Evolutionary conservation across 2,797 vertebrate genomes (phyloP), one percentile per base, ranked within the genome.

Genomic region (Neopelma chrysocephalum): DNA sequence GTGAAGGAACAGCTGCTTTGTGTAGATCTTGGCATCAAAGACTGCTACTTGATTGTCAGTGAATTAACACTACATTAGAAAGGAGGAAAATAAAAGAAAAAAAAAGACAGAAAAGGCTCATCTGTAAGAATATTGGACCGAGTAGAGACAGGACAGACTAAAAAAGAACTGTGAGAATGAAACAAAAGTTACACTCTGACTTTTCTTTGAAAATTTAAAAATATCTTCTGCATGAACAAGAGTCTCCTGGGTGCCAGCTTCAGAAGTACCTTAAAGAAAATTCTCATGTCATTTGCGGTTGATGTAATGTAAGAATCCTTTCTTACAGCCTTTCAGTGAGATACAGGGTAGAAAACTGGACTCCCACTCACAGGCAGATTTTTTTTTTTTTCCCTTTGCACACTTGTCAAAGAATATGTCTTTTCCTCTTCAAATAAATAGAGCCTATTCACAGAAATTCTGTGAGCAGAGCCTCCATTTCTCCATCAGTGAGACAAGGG

Each of bases 191-290:
- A 83, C 31, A 48, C 17, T 87, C 51, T 91, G 89, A 72, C 58
- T 95, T 89, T 80, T 71, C 93, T 95, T 96, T 96, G 82, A 94
- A 84, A 96, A 89, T 87, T 92, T 96, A 96, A 97, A 97, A 97
- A 94, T 96, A 96, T 61, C 90, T 93, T 94, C 88, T 81, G 69
- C 93, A 90, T 89, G 94, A 93, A 87, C 79, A 87, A 89, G 66
- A 92, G 90, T 95, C 95, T 93, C 95, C 62, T 95, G 88, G 93
- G 94, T 96, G 71, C 79, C 80, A 84, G 73, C 90, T 94, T 96
- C 93, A 95, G 90, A 96, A 95, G 91, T 50, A 91, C 93, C 96
- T 96, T 97, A 92, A 94, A 96, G 89, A 96, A 97, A 96, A 96
- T 68, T 95, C 88, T 94, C 89, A 72, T 96, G 94, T 97, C 90